These are phyloP conservation scores for Gryllus bimaculatus DNA, from an alignment of 1,140 invertebrate genomes.

Conservation along the genomic window DNA sequence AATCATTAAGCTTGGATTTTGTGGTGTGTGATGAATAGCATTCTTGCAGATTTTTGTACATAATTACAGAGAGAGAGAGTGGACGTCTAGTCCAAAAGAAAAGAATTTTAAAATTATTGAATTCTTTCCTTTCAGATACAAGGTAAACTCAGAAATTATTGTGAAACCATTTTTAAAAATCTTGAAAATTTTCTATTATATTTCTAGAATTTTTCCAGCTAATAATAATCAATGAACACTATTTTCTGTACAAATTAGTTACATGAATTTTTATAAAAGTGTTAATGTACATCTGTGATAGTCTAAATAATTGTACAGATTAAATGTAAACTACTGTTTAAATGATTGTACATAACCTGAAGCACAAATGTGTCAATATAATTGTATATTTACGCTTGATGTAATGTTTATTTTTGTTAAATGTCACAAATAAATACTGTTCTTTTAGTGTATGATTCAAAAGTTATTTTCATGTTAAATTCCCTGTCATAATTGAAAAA, in stretches of 20 bases:
- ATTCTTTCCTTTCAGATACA: neutral
- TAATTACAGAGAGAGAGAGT: no score
- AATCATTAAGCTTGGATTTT: no score
- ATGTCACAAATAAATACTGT: conserved; percentile 5
- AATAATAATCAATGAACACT: neutral
- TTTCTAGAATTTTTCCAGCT: neutral
- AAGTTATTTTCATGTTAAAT: neutral
- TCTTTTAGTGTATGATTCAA: neutral
- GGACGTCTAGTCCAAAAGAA: no score
- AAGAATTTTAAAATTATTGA: neutral
- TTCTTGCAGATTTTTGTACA: no score
- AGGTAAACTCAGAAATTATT: neutral
- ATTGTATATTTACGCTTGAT: neutral
- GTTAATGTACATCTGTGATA: neutral
- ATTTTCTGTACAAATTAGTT: neutral
- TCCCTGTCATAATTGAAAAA: no score
- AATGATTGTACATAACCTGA: neutral
- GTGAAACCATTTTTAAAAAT: neutral
- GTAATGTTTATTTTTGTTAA: conserved; percentile 6
- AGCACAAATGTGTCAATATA: neutral
- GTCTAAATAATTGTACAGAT: neutral
- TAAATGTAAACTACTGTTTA: neutral
- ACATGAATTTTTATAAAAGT: conserved; percentile 6
- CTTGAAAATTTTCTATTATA: neutral
- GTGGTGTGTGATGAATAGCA: no score